phyloP scores from a whole-genome alignment of 2,888 invertebrate genomes.

The Drosophila merina region DNA sequence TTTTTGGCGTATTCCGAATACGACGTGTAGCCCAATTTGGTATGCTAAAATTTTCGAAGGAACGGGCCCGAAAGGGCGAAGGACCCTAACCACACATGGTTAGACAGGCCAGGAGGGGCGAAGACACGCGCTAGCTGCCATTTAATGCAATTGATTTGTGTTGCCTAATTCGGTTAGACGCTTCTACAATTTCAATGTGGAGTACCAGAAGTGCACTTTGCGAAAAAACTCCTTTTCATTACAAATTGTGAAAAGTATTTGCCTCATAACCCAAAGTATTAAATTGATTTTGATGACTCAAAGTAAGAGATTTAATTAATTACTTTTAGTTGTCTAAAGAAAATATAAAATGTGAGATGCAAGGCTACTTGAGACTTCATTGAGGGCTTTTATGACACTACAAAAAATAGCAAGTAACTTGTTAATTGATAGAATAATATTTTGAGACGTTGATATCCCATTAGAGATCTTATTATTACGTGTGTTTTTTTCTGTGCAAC shows the following conservation, averaged over 20 bases:
- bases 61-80: background rate
- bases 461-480: too few species aligned
- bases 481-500: slow-evolving; percentile 16
- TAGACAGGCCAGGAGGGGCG: slow-evolving; percentile 23
- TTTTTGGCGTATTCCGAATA: slow-evolving; percentile 31
- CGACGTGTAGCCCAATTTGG: slow-evolving; percentile 49
- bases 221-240: background rate
- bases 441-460: too few species aligned
- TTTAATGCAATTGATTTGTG: slow-evolving; percentile 76
- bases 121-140: slow-evolving; percentile 57
- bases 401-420: too few species aligned
- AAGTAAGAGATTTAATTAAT: background rate
- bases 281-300: background rate
- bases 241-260: too few species aligned
- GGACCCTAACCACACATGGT: slow-evolving; percentile 22
- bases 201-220: slow-evolving; percentile 2
- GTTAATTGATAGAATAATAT: too few species aligned
- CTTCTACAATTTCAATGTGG: slow-evolving; percentile 49
- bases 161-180: slow-evolving; percentile 65
- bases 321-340: background rate
- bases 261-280: too few species aligned
- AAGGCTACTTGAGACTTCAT: too few species aligned
- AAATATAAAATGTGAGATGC: too few species aligned
- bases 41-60: slow-evolving; percentile 43
- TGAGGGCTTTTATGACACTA: too few species aligned